Evolutionary conservation across 2,888 invertebrate genomes (phyloP), one percentile per base, ranked within the genome.

Genomic region (Caenorhabditis sulstoni): DNA sequence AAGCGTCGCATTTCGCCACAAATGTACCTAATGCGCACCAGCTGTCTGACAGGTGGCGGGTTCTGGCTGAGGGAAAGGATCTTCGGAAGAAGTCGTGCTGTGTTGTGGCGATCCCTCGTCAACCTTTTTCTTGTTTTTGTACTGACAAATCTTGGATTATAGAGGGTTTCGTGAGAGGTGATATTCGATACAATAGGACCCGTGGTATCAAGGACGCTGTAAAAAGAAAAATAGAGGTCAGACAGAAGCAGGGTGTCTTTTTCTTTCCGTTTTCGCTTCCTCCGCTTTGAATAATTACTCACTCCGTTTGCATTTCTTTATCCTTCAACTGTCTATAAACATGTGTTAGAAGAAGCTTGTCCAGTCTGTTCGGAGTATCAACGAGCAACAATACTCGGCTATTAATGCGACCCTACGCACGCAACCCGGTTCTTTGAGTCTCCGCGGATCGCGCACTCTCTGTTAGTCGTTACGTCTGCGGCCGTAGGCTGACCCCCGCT

Each of bases 321-420:
- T 16, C 20, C 53, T 61, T 45, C 68, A 71, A 71, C 73, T 73
- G 52, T 70, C 61, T 71, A 62, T 64, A 55, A 71, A 71, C 71
- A 71, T 71, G 71, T 71, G 71, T 71, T 62, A 64, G 71, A 44
- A 73, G 58, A 65, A 73, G 73, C 66, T 66, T 58, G 39, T 61
- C 53, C 66, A 35, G 49, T 53, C 61, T 67, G 74, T 66, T 74
- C 65, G 45, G 65, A 74, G 74, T 74, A 74, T 74, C 74, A 74
- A 59, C 74, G 68, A 76, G 67, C 67, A 68, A 66, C 71, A 78
- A 78, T 78, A 71, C 78, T 78, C 66, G 61, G 71, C 71, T 71
- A 78, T 78, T 78, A 78, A 78, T 78, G 71, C 71, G 71, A 71
- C 78, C 71, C 70, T 71, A 52, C 57, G 78, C 71, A 78, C 78